phyloP scores from a whole-genome alignment of 2,888 invertebrate species.

The Nomada flava region DNA sequence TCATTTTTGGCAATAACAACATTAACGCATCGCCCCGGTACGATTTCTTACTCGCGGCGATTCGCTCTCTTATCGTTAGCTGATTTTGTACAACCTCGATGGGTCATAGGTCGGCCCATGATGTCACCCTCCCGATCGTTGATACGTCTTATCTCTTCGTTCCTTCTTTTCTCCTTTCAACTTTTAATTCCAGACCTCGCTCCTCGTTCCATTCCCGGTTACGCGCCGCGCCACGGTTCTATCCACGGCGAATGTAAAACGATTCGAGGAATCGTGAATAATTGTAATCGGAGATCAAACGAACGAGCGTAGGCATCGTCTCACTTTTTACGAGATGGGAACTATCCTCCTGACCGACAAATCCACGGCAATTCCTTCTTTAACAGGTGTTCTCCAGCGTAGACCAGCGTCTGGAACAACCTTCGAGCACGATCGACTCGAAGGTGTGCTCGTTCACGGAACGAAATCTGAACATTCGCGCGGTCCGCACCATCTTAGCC shows the following conservation, averaged over 20 bases:
- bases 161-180: not conserved
- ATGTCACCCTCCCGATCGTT: not conserved
- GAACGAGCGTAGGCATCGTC: not conserved
- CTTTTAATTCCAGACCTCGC: too few relatives aligned
- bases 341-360: conserved; percentile 4
- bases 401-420: not conserved
- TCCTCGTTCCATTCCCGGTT: too few relatives aligned
- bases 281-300: too few relatives aligned
- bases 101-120: conserved; percentile 47
- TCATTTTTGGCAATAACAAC: conserved; percentile 78
- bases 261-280: too few relatives aligned
- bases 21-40: conserved; percentile 60
- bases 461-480: not conserved
- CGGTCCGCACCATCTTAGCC: not conserved
- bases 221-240: too few relatives aligned
- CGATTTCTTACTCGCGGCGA: conserved; percentile 13
- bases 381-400: conserved; percentile 18
- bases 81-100: conserved; percentile 22
- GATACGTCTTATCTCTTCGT: conserved; percentile 4
- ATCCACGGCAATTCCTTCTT: conserved; percentile 4
- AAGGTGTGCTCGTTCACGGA: not conserved
- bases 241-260: too few relatives aligned
- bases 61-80: conserved; percentile 15
- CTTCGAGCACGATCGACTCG: not conserved
- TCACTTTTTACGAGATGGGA: not conserved